These are phyloP conservation scores for Anguilla anguilla DNA, from an alignment of 2,797 vertebrate genomes.

Conservation along the genomic window DNA sequence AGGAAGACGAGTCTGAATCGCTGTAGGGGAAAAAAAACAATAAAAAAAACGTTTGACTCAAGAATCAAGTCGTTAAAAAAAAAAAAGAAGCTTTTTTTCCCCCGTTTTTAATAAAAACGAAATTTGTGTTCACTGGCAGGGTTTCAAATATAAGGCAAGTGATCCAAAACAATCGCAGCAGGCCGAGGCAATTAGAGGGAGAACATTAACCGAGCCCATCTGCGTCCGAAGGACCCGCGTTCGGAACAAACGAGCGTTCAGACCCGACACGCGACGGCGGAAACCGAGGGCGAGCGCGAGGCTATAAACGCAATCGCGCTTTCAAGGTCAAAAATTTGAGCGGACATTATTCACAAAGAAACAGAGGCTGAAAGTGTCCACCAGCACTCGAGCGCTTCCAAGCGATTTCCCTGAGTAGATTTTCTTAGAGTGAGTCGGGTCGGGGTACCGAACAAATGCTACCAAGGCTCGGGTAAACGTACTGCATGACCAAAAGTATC, in stretches of 20 bases:
- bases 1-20: constrained; percentile 78
- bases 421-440: not conserved
- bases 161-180: not conserved
- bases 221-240: not conserved
- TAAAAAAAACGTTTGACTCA: not conserved
- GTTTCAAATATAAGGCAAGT: not conserved
- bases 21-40: constrained; percentile 54
- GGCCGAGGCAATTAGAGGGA: not conserved
- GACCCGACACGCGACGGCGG: not conserved
- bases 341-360: not conserved
- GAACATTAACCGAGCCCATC: not conserved
- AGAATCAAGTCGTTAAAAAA: not conserved
- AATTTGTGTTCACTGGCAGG: not conserved
- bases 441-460: too few species aligned
- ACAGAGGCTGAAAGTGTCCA: too few species aligned
- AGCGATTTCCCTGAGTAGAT: not conserved
- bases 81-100: not conserved
- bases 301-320: not conserved
- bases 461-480: too few species aligned
- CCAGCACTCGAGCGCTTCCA: not conserved
- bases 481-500: too few species aligned
- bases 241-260: not conserved
- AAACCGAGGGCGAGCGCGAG: not conserved
- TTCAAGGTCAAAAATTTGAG: not conserved
- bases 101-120: not conserved